Conservation (phyloP, 2,888 invertebrate species). For the Anticlea derivata region DNA sequence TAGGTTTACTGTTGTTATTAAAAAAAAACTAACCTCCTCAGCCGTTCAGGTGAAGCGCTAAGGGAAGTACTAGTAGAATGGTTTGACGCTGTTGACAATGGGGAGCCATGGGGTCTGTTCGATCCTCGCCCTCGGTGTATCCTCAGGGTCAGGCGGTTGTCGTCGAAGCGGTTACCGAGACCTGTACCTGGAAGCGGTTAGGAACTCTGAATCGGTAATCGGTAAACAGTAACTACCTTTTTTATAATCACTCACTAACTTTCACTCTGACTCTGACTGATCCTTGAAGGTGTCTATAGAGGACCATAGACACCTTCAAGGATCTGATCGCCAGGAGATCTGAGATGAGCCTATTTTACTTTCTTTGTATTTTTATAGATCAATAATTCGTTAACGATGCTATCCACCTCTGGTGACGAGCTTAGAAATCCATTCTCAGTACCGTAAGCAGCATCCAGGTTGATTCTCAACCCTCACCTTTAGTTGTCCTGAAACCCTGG, state of each 20-base stretch:
- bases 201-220: slow-evolving; percentile 17
- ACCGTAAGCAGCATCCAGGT: not conserved
- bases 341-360: too few species aligned
- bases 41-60: slow-evolving; percentile 86
- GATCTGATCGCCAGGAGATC: too few species aligned
- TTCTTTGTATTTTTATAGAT: too few species aligned
- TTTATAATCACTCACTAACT: too few species aligned
- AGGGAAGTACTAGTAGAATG: slow-evolving; percentile 87
- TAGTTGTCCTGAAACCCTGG: slow-evolving; percentile 94
- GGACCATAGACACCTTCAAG: too few species aligned
- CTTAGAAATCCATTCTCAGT: too few species aligned
- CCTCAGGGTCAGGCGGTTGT: slow-evolving; percentile 94
- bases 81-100: slow-evolving; percentile 87
- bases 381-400: too few species aligned
- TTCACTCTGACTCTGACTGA: too few species aligned
- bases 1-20: too few species aligned
- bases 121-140: slow-evolving; percentile 94
- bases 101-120: slow-evolving; percentile 89
- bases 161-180: slow-evolving; percentile 91
- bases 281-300: too few species aligned
- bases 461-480: slow-evolving; percentile 80
- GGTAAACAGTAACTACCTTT: too few species aligned
- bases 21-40: slow-evolving; percentile 62
- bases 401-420: too few species aligned
- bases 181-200: slow-evolving; percentile 78